Evolutionary conservation across 2,113 vertebrate species (phyloP), one percentile per base, ranked within the genome.

Genomic region (Gavia stellata): DNA sequence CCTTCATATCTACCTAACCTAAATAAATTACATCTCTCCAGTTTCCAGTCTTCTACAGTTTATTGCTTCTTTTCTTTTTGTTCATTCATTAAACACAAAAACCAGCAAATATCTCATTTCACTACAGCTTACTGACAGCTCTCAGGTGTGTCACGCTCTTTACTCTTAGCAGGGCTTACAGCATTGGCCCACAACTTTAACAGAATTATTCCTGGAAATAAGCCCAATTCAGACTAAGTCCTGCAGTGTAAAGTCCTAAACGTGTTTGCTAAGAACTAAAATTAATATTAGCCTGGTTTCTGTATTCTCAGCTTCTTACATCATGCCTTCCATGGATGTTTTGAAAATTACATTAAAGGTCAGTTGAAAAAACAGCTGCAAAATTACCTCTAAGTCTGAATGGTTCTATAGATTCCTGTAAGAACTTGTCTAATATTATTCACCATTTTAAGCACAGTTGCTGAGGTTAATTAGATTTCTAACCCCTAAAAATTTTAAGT

Each of bases 391-490:
- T 55, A 62, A 86, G 59, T 62, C 73, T 62, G 91, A 92, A 73
- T 59, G n/a, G 70, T 71, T 81, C 83, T 77, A 34, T 34, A 52
- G 90, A 81, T 66, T 81, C 90, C 95, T 97, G 65, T 71, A 92
- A 96, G 95, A 90, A 91, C 91, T 94, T 78, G 74, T 59, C 92
- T 96, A 53, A 58, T 74, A 74, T 96, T 96, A 94, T 88, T 92
- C 91, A 90, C 87, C 91, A 86, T 88, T 97, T 97, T 93, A 96
- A 97, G 94, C 90, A 77, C 94, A 97, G 95, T 97, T 94, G 91
- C 92, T 90, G 86, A 80, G 97, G 98, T 98, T 98, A 98, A 98
- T 98, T 98, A 98, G 94, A 98, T 98, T 97, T 97, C 92, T 90
- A 91, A 98, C 97, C 98, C 97, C 10, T 85, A 94, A 96, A 98